These are phyloP conservation scores for Eustalomyia histrio DNA, from an alignment of 2,888 invertebrate species.

Conservation along the genomic window DNA sequence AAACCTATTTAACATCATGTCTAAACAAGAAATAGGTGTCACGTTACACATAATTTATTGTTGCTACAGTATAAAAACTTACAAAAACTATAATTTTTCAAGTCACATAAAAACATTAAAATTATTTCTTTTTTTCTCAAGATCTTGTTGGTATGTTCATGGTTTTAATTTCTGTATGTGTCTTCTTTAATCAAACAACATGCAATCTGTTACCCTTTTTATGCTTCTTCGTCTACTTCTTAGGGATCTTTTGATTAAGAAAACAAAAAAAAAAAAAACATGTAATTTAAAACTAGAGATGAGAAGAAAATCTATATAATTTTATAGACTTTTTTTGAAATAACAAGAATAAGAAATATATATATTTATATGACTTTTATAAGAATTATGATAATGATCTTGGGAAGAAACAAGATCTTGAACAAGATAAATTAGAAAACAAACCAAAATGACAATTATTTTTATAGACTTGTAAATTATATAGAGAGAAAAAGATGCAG, in stretches of 20 bases:
- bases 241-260: constrained; percentile 18
- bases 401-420: constrained; percentile 55
- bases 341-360: constrained; percentile 1
- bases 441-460: constrained; percentile 2
- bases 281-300: constrained; percentile 60
- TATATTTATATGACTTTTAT: constrained; percentile 35
- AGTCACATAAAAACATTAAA: constrained; percentile 60
- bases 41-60: constrained; percentile 78
- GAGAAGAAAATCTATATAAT: constrained; percentile 44
- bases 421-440: constrained; percentile 54
- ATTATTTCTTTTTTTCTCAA: not conserved
- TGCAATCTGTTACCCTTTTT: constrained; percentile 50
- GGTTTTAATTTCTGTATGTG: not conserved
- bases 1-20: constrained; percentile 58
- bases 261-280: too few relatives aligned
- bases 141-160: not conserved
- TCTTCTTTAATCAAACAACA: constrained; percentile 9
- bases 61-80: constrained; percentile 52
- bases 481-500: not conserved
- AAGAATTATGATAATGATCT: constrained; percentile 64
- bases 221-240: too few relatives aligned
- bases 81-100: constrained; percentile 69
- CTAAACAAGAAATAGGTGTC: constrained; percentile 76
- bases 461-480: not conserved
- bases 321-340: constrained; percentile 44